These are phyloP conservation scores for Paramisgurnus dabryanus DNA, from an alignment of 2,113 vertebrate genomes.

Conservation along the genomic window DNA sequence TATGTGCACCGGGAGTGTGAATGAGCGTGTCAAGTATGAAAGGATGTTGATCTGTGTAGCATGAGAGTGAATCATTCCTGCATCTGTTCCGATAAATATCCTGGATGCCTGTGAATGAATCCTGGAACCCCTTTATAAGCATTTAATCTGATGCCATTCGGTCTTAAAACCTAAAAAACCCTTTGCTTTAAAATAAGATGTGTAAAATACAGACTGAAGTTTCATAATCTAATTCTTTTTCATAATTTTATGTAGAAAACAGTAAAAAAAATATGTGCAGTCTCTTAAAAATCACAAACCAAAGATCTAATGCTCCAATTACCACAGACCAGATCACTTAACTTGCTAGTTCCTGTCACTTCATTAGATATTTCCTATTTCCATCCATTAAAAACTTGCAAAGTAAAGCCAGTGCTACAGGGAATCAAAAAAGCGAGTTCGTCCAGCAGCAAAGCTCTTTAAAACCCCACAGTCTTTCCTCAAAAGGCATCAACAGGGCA, in stretches of 20 bases:
- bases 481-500: constrained; percentile 17
- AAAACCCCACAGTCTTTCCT: constrained; percentile 13
- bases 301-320: too few relatives aligned
- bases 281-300: too few relatives aligned
- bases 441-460: constrained; percentile 4
- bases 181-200: too few relatives aligned
- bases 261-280: too few relatives aligned
- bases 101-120: not conserved
- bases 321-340: not conserved
- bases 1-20: not conserved
- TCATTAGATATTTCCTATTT: not conserved
- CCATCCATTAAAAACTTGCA: not conserved
- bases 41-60: not conserved
- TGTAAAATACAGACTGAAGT: too few relatives aligned
- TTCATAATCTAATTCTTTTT: too few relatives aligned
- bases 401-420: not conserved
- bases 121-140: too few relatives aligned
- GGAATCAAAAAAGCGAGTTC: not conserved
- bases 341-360: not conserved
- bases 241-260: too few relatives aligned
- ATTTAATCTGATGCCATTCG: too few relatives aligned
- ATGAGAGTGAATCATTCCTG: constrained; percentile 1
- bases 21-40: not conserved
- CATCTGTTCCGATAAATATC: not conserved
- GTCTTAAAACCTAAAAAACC: too few relatives aligned